Evolutionary conservation across 2,888 invertebrate species (phyloP).

Genomic region (Caenorhabditis sp.): DNA sequence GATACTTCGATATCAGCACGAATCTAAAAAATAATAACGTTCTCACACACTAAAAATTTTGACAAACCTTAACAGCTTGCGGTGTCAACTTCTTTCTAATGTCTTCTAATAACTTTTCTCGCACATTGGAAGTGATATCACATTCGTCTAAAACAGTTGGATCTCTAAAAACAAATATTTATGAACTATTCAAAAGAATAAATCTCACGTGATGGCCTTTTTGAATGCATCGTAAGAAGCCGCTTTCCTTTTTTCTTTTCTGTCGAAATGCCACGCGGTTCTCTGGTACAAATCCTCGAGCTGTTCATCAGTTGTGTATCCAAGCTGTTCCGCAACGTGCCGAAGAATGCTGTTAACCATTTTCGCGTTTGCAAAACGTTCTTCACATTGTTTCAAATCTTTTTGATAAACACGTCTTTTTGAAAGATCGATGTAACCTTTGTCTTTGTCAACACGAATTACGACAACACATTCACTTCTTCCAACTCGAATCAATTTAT

Average conservation of each 20-base stretch:
- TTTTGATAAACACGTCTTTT: slow-evolving; percentile 97
- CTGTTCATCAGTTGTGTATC: slow-evolving; percentile 88
- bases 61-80: slow-evolving; percentile 81
- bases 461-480: slow-evolving; percentile 99
- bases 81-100: slow-evolving; percentile 95
- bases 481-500: slow-evolving; percentile 96
- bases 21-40: slow-evolving; percentile 77
- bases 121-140: slow-evolving; percentile 88
- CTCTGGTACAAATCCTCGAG: slow-evolving; percentile 76
- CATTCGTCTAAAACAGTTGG: slow-evolving; percentile 94
- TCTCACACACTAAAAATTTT: slow-evolving; percentile 71
- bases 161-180: slow-evolving; percentile 78
- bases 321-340: slow-evolving; percentile 92
- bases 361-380: slow-evolving; percentile 86
- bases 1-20: slow-evolving; percentile 84
- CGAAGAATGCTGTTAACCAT: slow-evolving; percentile 80
- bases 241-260: slow-evolving; percentile 92
- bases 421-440: slow-evolving; percentile 99
- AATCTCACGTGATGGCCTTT: slow-evolving; percentile 88
- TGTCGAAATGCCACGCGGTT: slow-evolving; percentile 98
- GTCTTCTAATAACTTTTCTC: slow-evolving; percentile 88
- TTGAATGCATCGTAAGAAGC: slow-evolving; percentile 98
- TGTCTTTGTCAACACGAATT: slow-evolving; percentile 97
- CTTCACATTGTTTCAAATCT: slow-evolving; percentile 97
- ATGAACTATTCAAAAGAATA: not conserved